phyloP scores from a whole-genome alignment of 92 coral and sea anemone genomes.

The Epizoanthus illoricatus region DNA sequence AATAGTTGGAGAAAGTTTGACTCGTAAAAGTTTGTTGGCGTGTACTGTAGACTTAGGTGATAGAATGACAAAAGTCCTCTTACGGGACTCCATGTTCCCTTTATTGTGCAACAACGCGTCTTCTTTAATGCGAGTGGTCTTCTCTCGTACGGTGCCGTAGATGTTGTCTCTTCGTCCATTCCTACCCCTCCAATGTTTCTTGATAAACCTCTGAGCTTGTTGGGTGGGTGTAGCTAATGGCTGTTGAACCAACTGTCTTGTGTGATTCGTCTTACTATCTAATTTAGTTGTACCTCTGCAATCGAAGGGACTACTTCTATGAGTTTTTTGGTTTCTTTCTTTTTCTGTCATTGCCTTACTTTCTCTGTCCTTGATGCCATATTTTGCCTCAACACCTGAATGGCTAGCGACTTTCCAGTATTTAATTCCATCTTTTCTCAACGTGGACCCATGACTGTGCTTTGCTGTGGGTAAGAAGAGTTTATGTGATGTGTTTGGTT shows the following conservation, averaged over 20 bases:
- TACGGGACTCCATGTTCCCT: background rate
- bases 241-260: background rate
- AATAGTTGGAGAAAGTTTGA: conserved; percentile 61
- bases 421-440: too few relatives aligned
- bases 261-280: background rate
- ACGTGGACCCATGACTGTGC: too few relatives aligned
- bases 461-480: too few relatives aligned
- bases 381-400: too few relatives aligned
- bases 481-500: too few relatives aligned
- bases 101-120: too few relatives aligned
- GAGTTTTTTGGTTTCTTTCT: too few relatives aligned
- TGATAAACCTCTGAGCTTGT: background rate
- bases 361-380: too few relatives aligned
- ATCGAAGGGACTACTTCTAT: background rate
- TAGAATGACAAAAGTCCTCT: conserved; percentile 28
- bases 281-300: background rate
- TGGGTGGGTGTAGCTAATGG: background rate
- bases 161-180: background rate
- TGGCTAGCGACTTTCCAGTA: too few relatives aligned
- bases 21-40: background rate
- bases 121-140: background rate
- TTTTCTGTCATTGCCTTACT: too few relatives aligned
- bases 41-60: conserved; percentile 7
- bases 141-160: background rate
- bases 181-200: background rate